Conservation (phyloP, 2,797 vertebrate genomes). For the Xiphophorus birchmanni region DNA sequence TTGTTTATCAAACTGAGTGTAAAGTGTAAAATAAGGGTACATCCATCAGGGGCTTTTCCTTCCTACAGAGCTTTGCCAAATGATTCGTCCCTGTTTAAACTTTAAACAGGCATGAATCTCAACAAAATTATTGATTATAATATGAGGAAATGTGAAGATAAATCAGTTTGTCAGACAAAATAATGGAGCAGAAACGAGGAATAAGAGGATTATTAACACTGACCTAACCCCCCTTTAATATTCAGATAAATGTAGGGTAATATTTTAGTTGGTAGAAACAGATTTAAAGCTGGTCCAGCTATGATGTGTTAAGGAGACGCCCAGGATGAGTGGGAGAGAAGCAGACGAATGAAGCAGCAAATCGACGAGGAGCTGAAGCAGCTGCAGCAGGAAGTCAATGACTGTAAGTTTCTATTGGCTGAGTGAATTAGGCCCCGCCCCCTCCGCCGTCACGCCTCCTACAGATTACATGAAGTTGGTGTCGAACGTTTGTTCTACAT, state of each 20-base stretch:
- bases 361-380: constrained; percentile 88
- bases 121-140: not conserved
- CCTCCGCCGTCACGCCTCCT: too few relatives aligned
- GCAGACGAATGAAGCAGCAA: constrained; percentile 82
- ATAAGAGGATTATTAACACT: not conserved
- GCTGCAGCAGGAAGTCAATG: constrained; percentile 89
- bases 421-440: too few relatives aligned
- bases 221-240: not conserved
- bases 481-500: too few relatives aligned
- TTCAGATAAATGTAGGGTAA: not conserved
- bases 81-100: not conserved
- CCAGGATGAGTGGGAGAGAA: constrained; percentile 50
- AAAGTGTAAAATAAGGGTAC: not conserved
- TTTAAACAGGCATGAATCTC: not conserved
- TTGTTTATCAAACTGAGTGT: constrained; percentile 16
- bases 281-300: not conserved
- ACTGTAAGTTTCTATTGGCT: constrained; percentile 78
- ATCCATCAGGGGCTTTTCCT: not conserved
- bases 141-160: not conserved
- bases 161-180: not conserved
- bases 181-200: not conserved
- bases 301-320: constrained; percentile 50
- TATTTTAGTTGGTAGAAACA: not conserved
- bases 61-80: not conserved
- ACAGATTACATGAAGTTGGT: too few relatives aligned